phyloP scores from a whole-genome alignment of 2,113 vertebrate species.

The Pituophis catenifer region DNA sequence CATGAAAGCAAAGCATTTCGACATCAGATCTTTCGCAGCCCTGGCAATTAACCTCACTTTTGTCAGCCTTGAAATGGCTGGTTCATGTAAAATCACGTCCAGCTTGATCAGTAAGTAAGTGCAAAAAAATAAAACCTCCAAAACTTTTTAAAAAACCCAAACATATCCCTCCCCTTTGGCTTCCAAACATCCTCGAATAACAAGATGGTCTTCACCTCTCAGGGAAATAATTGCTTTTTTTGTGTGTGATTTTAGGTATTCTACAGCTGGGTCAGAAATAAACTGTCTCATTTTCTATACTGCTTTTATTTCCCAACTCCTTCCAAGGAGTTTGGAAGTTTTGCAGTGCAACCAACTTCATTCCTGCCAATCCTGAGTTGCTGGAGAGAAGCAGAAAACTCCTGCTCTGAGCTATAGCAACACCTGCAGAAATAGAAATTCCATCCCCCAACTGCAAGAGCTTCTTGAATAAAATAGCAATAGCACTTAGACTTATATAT shows the following conservation, averaged over 20 bases:
- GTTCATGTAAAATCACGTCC: not conserved
- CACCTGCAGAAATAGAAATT: not conserved
- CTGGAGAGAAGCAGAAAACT: not conserved
- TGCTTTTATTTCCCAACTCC: not conserved
- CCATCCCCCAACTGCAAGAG: too few relatives aligned
- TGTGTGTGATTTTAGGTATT: not conserved
- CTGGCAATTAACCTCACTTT: not conserved
- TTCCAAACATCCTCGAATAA: not conserved
- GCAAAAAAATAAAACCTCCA: not conserved
- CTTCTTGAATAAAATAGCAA: not conserved
- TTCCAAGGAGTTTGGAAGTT: not conserved
- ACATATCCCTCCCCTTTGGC: not conserved
- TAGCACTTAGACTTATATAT: too few relatives aligned
- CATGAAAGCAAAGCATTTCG: not conserved
- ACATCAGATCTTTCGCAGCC: not conserved
- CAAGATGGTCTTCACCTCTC: not conserved
- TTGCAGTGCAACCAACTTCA: not conserved
- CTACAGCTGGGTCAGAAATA: not conserved
- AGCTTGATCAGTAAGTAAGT: not conserved
- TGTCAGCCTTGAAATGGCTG: not conserved
- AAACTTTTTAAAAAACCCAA: not conserved
- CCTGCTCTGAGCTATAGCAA: not conserved
- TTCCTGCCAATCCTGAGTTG: not conserved
- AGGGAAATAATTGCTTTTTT: not conserved
- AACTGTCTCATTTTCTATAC: not conserved